phyloP scores from a whole-genome alignment of 2,888 invertebrate genomes.

The Microchrysa polita region DNA sequence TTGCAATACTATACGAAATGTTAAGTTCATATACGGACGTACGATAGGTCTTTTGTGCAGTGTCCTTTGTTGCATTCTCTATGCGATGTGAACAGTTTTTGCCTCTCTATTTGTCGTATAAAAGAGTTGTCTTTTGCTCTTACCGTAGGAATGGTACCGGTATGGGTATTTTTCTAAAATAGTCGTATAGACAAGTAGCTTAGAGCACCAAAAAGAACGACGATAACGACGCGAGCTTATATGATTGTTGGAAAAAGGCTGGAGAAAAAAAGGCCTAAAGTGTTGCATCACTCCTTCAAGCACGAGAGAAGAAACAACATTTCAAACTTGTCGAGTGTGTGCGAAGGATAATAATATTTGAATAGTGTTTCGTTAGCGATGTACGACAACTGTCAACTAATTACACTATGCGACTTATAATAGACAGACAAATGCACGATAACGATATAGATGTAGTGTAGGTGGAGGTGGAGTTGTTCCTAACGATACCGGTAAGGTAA shows the following conservation, averaged over 20 bases:
- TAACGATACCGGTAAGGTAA: too few species aligned
- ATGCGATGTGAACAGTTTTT: constrained; percentile 9
- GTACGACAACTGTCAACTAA: constrained; percentile 13
- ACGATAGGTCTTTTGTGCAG: too few species aligned
- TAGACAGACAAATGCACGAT: too few species aligned
- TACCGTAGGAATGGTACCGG: background rate
- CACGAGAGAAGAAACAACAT: constrained; percentile 23
- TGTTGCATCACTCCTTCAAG: constrained; percentile 42
- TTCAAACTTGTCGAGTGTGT: constrained; percentile 22
- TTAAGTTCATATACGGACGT: too few species aligned
- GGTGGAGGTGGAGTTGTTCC: too few species aligned
- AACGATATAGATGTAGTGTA: too few species aligned
- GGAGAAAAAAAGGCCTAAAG: constrained; percentile 34
- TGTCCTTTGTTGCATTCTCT: constrained; percentile 14
- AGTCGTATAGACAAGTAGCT: constrained; percentile 18
- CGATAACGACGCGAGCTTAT: too few species aligned
- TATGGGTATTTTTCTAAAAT: background rate
- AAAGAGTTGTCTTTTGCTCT: background rate
- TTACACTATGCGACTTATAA: constrained; percentile 22
- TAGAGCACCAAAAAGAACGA: constrained; percentile 11
- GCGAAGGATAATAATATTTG: constrained; percentile 29
- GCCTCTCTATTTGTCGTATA: background rate
- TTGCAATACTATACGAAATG: background rate
- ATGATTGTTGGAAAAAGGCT: background rate
- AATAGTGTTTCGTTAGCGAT: background rate